Percentiles rank a stretch among this genome's conserved stretches.
Evolutionary conservation across 2,888 invertebrate species (phyloP).

Genomic region (Nomada fabriciana): DNA sequence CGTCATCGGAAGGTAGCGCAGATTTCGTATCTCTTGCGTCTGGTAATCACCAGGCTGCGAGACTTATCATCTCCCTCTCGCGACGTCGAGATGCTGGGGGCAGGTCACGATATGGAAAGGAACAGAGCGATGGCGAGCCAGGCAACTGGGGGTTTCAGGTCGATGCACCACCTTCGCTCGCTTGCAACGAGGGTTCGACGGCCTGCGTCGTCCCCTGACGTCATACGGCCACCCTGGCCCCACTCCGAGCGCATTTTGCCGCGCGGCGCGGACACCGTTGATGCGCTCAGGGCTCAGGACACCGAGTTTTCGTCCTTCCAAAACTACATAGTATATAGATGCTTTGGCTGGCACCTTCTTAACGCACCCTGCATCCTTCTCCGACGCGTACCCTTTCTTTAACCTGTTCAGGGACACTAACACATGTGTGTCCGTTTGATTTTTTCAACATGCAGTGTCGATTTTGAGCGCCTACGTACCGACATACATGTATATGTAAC

Average conservation of each 20-base stretch:
- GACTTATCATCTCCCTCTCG: background rate
- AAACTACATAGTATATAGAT: slow-evolving; percentile 42
- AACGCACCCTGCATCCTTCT: background rate
- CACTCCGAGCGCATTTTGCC: slow-evolving; percentile 62
- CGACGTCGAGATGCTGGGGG: slow-evolving; percentile 27
- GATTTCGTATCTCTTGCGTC: slow-evolving; percentile 1
- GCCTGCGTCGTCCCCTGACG: slow-evolving; percentile 80
- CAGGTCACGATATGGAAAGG: slow-evolving; percentile 22
- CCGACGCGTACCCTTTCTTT: no score
- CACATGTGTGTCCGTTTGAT: no score
- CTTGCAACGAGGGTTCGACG: slow-evolving; percentile 78
- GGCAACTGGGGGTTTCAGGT: slow-evolving; percentile 81
- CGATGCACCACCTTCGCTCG: slow-evolving; percentile 78
- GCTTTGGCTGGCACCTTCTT: slow-evolving; percentile 14
- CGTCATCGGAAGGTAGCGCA: background rate
- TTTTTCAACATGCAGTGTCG: background rate
- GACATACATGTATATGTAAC: no score
- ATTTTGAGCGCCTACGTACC: background rate
- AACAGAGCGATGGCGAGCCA: slow-evolving; percentile 73
- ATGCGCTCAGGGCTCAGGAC: slow-evolving; percentile 47
- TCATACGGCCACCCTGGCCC: slow-evolving; percentile 75
- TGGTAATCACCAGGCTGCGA: background rate
- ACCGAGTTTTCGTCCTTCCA: slow-evolving; percentile 65
- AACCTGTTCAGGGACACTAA: no score
- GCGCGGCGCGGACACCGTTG: slow-evolving; percentile 49